Evolutionary conservation across 2,113 vertebrate genomes (phyloP).

Genomic region (Piaya cayana): DNA sequence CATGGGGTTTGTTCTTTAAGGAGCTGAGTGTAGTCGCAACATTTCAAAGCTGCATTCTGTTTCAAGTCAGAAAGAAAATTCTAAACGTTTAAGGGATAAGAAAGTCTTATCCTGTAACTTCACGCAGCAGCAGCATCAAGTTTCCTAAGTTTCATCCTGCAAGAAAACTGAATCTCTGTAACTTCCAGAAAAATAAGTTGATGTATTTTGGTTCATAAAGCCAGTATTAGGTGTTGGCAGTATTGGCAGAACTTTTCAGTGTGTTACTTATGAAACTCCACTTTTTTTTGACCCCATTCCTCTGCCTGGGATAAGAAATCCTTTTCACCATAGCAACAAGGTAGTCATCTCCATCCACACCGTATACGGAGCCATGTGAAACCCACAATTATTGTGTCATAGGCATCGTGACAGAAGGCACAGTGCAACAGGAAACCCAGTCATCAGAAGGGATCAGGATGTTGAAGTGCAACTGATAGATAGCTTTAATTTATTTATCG

Average conservation of each 20-base stretch:
- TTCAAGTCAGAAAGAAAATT: neutral
- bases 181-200: neutral
- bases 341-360: rapidly evolving
- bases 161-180: neutral
- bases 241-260: neutral
- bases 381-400: neutral
- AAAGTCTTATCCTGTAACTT: neutral
- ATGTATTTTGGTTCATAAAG: neutral
- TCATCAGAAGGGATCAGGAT: neutral
- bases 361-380: neutral
- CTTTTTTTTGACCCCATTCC: neutral
- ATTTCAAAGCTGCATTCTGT: neutral
- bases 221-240: neutral
- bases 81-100: neutral
- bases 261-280: neutral
- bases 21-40: neutral
- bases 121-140: neutral
- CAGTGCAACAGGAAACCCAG: neutral
- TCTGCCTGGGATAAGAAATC: neutral
- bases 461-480: neutral
- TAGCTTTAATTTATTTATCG: neutral
- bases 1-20: neutral
- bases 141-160: neutral
- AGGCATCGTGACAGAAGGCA: neutral
- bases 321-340: neutral